Evolutionary conservation across 2,888 invertebrate species (phyloP), one percentile per base, ranked within the genome.

Genomic region (Drosophila diplacantha): DNA sequence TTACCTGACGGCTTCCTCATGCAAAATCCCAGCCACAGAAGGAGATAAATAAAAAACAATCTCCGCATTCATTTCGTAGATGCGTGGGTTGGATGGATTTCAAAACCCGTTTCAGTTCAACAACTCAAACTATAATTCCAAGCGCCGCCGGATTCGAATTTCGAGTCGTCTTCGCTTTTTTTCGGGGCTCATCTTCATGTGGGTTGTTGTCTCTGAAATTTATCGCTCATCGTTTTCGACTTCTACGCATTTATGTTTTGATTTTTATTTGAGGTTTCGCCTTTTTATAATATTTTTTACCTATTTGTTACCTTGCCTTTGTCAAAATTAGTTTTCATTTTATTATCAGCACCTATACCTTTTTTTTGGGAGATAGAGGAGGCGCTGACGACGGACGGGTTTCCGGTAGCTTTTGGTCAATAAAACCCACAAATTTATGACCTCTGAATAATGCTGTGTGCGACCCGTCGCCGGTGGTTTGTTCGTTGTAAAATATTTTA

Each of bases 301-400:
- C 38, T 39, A 14, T 39, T 39, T 39, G 39, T 46, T 73, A 71
- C 71, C 76, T 74, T 67, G 66, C 49, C 71, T 47, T 61, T 81
- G 81, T 83, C 66, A 71, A 83, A 78, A 83, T 78, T 83, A 76
- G 83, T 81, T 78, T 77, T 66, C 56, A 73, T 78, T 81, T 77
- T 83, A 81, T 81, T 61, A 78, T 70, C 70, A 55, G 62, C 74
- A 76, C 70, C 76, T 79, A 69, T 62, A 70, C 70, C 71, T 75
- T 69, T 63, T 26, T 73, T 51, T 31, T 5, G 62, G 32, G 61
- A 54, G 41, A 29, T 24, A 29, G 55, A 64, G 55, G 59, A 54
- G 26, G 67, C 57, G 67, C 62, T 44, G 38, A 6, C 18, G 37
- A 37, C 38, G 38, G 69, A 57, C 69, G 74, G 63, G 75, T 78